phyloP scores from a whole-genome alignment of 2,888 invertebrate genomes.

The Phengaris arion region DNA sequence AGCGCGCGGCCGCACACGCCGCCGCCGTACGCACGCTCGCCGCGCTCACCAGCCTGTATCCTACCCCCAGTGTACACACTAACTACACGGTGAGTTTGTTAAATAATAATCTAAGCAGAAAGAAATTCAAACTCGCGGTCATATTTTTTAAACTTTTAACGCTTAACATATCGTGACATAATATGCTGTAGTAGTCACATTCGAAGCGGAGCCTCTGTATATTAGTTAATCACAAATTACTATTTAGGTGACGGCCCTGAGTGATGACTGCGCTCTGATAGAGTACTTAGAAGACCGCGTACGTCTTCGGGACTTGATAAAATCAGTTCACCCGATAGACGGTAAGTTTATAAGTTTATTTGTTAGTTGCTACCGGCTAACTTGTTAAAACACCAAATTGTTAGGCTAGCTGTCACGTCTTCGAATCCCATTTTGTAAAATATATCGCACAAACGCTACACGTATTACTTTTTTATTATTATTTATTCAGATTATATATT shows the following conservation, averaged over 20 bases:
- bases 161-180: not conserved
- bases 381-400: not conserved
- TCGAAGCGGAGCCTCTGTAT: too few species aligned
- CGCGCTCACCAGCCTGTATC: conserved; percentile 32
- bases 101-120: not conserved
- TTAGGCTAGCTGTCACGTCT: too few species aligned
- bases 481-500: too few species aligned
- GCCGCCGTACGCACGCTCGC: conserved; percentile 42
- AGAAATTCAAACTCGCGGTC: too few species aligned
- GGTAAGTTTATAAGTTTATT: conserved; percentile 41
- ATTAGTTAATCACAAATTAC: not conserved
- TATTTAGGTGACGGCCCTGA: conserved; percentile 55
- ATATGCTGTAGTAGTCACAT: too few species aligned
- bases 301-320: conserved; percentile 49
- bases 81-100: conserved; percentile 34
- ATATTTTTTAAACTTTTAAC: too few species aligned
- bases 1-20: conserved; percentile 48
- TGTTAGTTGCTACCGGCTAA: too few species aligned
- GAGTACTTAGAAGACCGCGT: conserved; percentile 57
- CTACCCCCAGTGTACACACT: not conserved
- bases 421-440: too few species aligned
- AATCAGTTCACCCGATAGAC: conserved; percentile 42
- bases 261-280: conserved; percentile 59
- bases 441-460: too few species aligned
- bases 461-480: too few species aligned